Evolutionary conservation across 2,797 vertebrate species (phyloP).

Genomic region (Syngnathus acus): DNA sequence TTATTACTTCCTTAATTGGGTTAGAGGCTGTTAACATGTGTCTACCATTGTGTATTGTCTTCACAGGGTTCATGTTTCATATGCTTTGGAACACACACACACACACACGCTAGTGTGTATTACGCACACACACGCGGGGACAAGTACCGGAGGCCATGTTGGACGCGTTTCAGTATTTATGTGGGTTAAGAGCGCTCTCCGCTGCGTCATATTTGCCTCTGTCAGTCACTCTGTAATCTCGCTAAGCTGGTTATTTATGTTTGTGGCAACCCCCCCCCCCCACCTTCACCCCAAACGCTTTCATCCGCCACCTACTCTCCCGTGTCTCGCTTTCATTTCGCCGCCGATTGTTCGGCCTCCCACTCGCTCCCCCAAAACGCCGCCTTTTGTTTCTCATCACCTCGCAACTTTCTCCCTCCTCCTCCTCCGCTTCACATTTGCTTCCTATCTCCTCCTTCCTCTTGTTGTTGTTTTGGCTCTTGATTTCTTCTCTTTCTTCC

Average conservation of each 20-base stretch:
- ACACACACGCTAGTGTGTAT: not conserved
- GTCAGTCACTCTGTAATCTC: conserved; percentile 70
- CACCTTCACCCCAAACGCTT: conserved; percentile 21
- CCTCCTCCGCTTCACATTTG: not conserved
- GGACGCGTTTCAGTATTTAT: conserved; percentile 58
- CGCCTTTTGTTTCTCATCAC: conserved; percentile 53
- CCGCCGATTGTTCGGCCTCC: conserved; percentile 45
- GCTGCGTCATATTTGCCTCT: conserved; percentile 60
- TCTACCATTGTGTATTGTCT: not conserved
- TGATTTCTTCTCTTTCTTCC: conserved; percentile 27
- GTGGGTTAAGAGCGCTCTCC: conserved; percentile 59
- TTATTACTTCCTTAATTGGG: not conserved
- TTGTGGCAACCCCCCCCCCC: conserved; percentile 47
- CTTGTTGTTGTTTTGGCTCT: conserved; percentile 1
- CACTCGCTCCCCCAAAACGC: conserved; percentile 48
- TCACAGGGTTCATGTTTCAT: not conserved
- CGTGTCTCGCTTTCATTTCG: conserved; percentile 53
- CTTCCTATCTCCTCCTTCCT: conserved; percentile 8
- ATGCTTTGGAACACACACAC: conserved; percentile 1
- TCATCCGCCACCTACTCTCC: conserved; percentile 60
- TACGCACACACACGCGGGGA: conserved; percentile 12
- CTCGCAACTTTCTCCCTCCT: conserved; percentile 12
- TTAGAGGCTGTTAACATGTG: not conserved
- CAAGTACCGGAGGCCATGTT: conserved; percentile 51
- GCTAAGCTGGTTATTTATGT: conserved; percentile 69